Evolutionary conservation across 2,888 invertebrate species (phyloP).

Genomic region (Ceriagrion tenellum): DNA sequence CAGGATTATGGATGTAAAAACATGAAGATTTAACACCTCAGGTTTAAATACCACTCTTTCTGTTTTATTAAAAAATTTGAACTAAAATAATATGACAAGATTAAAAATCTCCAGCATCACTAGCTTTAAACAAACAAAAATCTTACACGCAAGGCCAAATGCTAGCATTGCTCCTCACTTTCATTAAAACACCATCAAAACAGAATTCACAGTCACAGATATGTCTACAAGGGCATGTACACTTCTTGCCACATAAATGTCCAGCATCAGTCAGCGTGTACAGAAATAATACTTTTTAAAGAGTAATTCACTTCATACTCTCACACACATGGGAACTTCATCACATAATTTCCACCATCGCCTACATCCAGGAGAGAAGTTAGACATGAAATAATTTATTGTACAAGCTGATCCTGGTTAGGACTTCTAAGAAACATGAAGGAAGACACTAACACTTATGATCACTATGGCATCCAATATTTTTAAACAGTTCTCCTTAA

Average conservation of each 20-base stretch:
- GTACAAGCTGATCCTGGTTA: conserved; percentile 44
- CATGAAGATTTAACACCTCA: neutral
- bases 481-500: conserved; percentile 2
- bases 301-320: conserved; percentile 10
- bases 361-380: conserved; percentile 38
- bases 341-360: conserved; percentile 29
- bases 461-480: conserved; percentile 59
- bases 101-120: conserved; percentile 36
- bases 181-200: conserved; percentile 45
- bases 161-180: conserved; percentile 42
- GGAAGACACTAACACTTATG: conserved; percentile 58
- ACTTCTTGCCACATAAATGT: conserved; percentile 30
- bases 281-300: conserved; percentile 51
- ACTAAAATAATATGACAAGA: conserved; percentile 65
- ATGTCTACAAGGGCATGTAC: conserved; percentile 44
- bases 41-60: neutral
- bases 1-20: neutral
- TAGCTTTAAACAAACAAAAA: conserved; percentile 46
- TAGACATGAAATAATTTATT: conserved; percentile 51
- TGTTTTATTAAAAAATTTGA: conserved; percentile 53
- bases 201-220: conserved; percentile 11
- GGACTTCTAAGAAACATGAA: conserved; percentile 44
- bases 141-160: conserved; percentile 40
- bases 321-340: conserved; percentile 27
- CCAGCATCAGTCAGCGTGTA: conserved; percentile 50